Percentiles rank a stretch among this genome's conserved stretches.
Evolutionary conservation across 2,888 invertebrate species (phyloP).

Genomic region (Frankliniella intonsa): DNA sequence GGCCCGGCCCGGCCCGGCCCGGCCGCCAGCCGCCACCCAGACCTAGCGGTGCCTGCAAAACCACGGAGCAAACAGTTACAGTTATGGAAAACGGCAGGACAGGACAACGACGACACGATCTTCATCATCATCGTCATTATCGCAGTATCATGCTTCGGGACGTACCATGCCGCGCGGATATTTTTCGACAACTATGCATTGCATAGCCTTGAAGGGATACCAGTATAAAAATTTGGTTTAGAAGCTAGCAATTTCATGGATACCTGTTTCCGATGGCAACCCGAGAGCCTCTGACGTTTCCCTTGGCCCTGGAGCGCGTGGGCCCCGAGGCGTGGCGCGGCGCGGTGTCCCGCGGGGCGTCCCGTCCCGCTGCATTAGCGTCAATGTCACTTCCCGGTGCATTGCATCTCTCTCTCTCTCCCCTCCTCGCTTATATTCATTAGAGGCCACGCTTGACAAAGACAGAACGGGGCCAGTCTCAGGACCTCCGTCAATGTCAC

Average conservation of each 20-base stretch:
- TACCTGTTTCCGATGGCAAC: too few relatives aligned
- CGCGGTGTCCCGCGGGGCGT: background rate
- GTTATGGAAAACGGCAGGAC: background rate
- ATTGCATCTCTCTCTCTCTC: background rate
- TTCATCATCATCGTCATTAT: too few relatives aligned
- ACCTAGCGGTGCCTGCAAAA: background rate
- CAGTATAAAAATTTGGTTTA: too few relatives aligned
- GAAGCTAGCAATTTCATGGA: too few relatives aligned
- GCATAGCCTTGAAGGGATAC: too few relatives aligned
- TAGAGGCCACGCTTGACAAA: background rate
- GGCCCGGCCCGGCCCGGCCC: background rate
- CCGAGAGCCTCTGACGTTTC: background rate
- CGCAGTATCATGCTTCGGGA: too few relatives aligned
- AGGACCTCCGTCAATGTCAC: constrained; percentile 6
- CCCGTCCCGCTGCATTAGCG: constrained; percentile 6
- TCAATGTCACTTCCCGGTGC: constrained; percentile 24
- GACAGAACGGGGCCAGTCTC: background rate
- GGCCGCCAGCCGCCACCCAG: background rate
- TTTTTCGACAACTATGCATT: too few relatives aligned
- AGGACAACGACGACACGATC: background rate
- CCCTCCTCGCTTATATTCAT: background rate
- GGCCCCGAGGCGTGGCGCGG: background rate
- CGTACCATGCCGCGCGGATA: too few relatives aligned
- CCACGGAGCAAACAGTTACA: constrained; percentile 23
- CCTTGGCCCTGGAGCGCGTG: constrained; percentile 1